Evolutionary conservation across 2,113 vertebrate genomes (phyloP), one percentile per base, ranked within the genome.

Genomic region (Agapornis roseicollis): DNA sequence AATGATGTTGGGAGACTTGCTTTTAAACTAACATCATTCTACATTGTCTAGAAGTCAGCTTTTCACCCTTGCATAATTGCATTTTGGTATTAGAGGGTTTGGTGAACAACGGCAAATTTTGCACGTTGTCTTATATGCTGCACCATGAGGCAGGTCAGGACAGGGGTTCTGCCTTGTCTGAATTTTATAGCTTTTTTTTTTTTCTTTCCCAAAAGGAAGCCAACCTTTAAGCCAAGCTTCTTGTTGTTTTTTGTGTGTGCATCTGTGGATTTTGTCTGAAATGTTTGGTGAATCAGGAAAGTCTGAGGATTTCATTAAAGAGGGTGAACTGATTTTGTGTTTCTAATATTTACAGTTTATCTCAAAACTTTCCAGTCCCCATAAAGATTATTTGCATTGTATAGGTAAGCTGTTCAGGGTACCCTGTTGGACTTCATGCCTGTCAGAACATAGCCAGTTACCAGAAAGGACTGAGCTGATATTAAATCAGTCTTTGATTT

Each of bases 111-210:
- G 80, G 47, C 69, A 64, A 68, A 68, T 90, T 94, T 86, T 80
- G 29, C 17, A 6, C 23, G 12, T 92, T 86, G 25, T 89, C 37
- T 73, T 93, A 41, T 7, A 33, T 33, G 56, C 90, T 80, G 70
- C 20, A 69, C 31, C 13, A 3, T 11, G 41, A 89, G 94, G 71
- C 96, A 95, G 89, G 94, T 96, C 87, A 85, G 74, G 66, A 91
- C 96, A 95, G 86, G 86, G 69, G 60, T 90, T 92, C 88, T 93
- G 42, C 72, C 35, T 90, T 42, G 53, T 37, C 41, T 96, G 65
- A 86, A 65, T 92, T 93, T 68, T 82, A 64, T 24, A 61, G 47
- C 37, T 44, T 27, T 31, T 20, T 25, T n/a, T 27, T 27, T 11
- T 15, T 18, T 7, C 8, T 12, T 7, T 5, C 11, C 8, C 11